phyloP scores from a whole-genome alignment of 2,888 invertebrate genomes.

The Dasysyrphus albostriatus region DNA sequence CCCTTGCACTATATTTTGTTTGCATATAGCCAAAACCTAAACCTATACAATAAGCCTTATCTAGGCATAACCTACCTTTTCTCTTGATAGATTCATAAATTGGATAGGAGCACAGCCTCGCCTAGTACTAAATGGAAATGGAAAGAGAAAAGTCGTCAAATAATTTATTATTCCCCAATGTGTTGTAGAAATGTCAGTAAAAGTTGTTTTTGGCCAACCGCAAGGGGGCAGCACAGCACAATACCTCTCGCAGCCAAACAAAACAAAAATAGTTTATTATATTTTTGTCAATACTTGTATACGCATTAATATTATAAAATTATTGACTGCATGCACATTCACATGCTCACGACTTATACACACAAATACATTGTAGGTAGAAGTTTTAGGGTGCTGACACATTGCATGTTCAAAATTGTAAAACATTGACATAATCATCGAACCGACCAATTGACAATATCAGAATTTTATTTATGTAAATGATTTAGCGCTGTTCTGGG shows the following conservation, averaged over 20 bases:
- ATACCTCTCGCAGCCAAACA: slow-evolving; percentile 30
- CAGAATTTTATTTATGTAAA: slow-evolving; percentile 7
- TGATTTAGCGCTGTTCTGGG: slow-evolving; percentile 23
- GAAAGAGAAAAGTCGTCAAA: slow-evolving; percentile 70
- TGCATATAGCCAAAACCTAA: slow-evolving; percentile 47
- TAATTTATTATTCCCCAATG: slow-evolving; percentile 75
- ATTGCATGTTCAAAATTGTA: slow-evolving; percentile 35
- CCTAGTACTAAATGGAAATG: slow-evolving; percentile 28
- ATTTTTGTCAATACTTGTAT: slow-evolving; percentile 8
- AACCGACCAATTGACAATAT: slow-evolving; percentile 69
- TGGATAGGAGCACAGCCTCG: slow-evolving; percentile 36
- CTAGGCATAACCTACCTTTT: not conserved
- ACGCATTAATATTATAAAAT: slow-evolving; percentile 5
- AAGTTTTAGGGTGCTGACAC: slow-evolving; percentile 17
- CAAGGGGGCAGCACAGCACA: slow-evolving; percentile 59
- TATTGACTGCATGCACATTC: slow-evolving; percentile 17
- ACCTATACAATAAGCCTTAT: slow-evolving; percentile 15
- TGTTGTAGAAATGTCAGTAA: slow-evolving; percentile 76
- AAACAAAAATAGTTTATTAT: slow-evolving; percentile 70
- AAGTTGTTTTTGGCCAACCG: slow-evolving; percentile 74
- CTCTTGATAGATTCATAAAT: slow-evolving; percentile 72
- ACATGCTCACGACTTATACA: not conserved
- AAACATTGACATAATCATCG: slow-evolving; percentile 54
- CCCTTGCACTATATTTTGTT: slow-evolving; percentile 74
- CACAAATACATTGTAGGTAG: not conserved